Conservation (phyloP, 2,888 invertebrate species). For the Acanthacorydalis orientalis region DNA sequence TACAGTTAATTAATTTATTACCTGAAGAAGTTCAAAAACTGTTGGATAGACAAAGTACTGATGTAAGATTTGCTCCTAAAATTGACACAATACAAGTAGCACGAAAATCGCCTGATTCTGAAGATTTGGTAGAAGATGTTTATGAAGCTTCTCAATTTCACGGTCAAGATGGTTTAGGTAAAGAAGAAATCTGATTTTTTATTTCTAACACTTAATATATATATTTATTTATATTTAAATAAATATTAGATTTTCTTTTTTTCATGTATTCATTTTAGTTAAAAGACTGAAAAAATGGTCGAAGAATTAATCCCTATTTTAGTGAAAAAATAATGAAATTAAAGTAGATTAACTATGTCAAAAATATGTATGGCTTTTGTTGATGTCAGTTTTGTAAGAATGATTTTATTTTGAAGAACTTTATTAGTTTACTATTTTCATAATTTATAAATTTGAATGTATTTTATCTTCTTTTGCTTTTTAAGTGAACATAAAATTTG, state of each 20-base stretch:
- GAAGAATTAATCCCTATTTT: too few species aligned
- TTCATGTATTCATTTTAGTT: too few species aligned
- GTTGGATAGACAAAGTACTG: conserved; percentile 26
- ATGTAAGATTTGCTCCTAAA: conserved; percentile 34
- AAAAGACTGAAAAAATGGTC: too few species aligned
- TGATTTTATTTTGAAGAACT: too few species aligned
- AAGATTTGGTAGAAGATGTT: conserved; percentile 51
- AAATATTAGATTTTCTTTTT: too few species aligned
- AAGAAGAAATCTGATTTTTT: not conserved
- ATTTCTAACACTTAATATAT: not conserved
- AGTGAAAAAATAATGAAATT: too few species aligned
- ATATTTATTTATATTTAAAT: too few species aligned
- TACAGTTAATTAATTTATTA: conserved; percentile 25
- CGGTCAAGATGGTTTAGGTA: conserved; percentile 34
- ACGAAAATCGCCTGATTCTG: conserved; percentile 31
- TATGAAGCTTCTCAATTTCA: conserved; percentile 55
- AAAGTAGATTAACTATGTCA: too few species aligned
- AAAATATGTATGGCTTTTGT: too few species aligned
- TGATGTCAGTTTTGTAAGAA: too few species aligned
- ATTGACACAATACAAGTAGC: conserved; percentile 33
- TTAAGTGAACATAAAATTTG: not conserved
- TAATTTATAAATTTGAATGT: too few species aligned
- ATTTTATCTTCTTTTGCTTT: not conserved
- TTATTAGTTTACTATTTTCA: too few species aligned
- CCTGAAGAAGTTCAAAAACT: conserved; percentile 32